Conservation (phyloP, 2,888 invertebrate species). For the Eristalis pertinax region DNA sequence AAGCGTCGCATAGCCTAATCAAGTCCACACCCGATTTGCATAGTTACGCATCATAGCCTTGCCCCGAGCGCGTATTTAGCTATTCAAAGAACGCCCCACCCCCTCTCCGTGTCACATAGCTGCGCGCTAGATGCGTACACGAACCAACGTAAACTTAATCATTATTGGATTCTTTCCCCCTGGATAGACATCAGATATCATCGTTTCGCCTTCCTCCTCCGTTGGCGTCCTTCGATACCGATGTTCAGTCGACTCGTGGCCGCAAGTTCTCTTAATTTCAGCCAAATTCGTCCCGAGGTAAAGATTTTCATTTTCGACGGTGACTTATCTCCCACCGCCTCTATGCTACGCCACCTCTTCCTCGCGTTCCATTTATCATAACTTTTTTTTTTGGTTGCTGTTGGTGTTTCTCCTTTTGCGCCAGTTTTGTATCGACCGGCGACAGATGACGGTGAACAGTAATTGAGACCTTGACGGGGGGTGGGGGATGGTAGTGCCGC, state of each 20-base stretch:
- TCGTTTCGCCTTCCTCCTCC: not conserved
- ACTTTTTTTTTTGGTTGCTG: not conserved
- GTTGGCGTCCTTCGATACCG: not conserved
- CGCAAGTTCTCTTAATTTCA: conserved; percentile 52
- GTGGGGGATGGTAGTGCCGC: too few relatives aligned
- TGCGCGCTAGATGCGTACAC: not conserved
- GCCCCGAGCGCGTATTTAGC: conserved; percentile 49
- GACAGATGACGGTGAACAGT: conserved; percentile 17
- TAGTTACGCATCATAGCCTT: conserved; percentile 54
- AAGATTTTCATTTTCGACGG: conserved; percentile 10
- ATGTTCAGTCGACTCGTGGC: conserved; percentile 5
- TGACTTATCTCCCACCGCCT: not conserved
- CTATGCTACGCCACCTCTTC: not conserved
- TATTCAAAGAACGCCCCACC: not conserved
- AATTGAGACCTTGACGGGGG: conserved; percentile 51
- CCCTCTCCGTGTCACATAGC: not conserved
- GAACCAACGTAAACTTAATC: conserved; percentile 57
- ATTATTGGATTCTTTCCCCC: conserved; percentile 62
- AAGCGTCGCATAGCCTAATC: conserved; percentile 25
- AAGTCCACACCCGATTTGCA: conserved; percentile 60
- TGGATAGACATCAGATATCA: conserved; percentile 54
- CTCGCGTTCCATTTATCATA: not conserved
- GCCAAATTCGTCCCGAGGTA: conserved; percentile 18
- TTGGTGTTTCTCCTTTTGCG: too few relatives aligned
- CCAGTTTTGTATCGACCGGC: not conserved